These are phyloP conservation scores for Plecturocebus donacophilus DNA, from an alignment of 2,113 vertebrate species.

Conservation along the genomic window DNA sequence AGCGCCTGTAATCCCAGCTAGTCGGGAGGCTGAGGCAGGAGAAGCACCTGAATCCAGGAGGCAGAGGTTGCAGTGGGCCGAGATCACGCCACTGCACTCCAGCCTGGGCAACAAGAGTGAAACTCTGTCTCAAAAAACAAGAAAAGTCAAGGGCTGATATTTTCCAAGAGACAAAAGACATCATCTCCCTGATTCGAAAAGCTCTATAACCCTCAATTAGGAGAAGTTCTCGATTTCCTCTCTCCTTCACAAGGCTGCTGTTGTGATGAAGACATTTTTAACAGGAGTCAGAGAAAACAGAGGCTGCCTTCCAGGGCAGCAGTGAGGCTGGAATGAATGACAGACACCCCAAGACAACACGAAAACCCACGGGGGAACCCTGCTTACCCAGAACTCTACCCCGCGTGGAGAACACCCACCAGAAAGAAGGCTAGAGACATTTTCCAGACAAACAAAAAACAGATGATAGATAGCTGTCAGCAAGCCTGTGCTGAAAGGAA, in stretches of 20 bases:
- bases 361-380: no score
- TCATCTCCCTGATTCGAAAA: background rate
- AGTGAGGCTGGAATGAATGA: background rate
- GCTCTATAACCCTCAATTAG: background rate
- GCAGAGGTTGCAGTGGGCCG: no score
- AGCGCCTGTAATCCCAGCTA: no score
- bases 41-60: no score
- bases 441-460: no score
- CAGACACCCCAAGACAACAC: accelerated
- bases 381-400: accelerated
- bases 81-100: no score
- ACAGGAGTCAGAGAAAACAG: background rate
- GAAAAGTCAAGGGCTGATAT: background rate
- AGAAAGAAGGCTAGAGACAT: background rate
- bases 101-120: no score
- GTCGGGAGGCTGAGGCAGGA: no score
- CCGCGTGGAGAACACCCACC: no score
- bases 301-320: background rate
- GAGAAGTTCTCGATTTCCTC: background rate
- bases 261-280: background rate
- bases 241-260: background rate
- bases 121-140: no score
- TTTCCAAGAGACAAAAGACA: background rate
- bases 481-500: background rate
- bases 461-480: background rate